Base-by-base conservation (phyloP, 2,113 vertebrate species). In the Chlorocebus sabaeus region DNA sequence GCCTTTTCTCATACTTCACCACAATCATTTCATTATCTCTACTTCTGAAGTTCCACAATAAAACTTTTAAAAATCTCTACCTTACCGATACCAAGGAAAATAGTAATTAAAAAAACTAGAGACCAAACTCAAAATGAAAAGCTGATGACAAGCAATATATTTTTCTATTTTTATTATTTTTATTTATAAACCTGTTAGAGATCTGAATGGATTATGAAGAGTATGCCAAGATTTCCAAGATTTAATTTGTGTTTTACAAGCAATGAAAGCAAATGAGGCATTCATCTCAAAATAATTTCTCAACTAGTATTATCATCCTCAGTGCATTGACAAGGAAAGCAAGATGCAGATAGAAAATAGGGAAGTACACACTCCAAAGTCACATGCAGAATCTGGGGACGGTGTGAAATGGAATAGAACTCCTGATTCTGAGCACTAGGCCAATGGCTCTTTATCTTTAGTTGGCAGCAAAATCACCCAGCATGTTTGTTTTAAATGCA, bases 201-300 rank as follows among this genome's bases (percentile, higher is more conserved):
- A 96, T 92, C 91, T 27, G 83, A 92, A 87, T 38, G 70, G 35
- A 97, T 82, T 96, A 38, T 43, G 68, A 90, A 96, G n/a, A 87
- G 50, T 48, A 91, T n/a, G 57, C 67, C 79, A 97, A 68, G 82
- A 95, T 90, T 96, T 92, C 40, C 32, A 0, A 93, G 95, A 97
- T 97, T 38, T 38, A 38, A 38, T 38, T 97, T 97, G 87, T 81
- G 75, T 76, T 97, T 96, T 96, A 92, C 95, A 96, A 94, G 95
- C 83, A 96, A 30, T 87, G 87, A 96, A 96, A 95, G 64, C 72
- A 97, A 98, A 97, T 90, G 89, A 98, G 87, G 92, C 87, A 95
- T 93, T 97, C 57, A 94, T 90, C 70, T 95, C 83, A 52, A 59
- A 97, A 87, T 67, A 96, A 97, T 96, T 93, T 96, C 84, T 97